phyloP scores from a whole-genome alignment of 2,797 vertebrate species.

The Loriculus beryllinus region DNA sequence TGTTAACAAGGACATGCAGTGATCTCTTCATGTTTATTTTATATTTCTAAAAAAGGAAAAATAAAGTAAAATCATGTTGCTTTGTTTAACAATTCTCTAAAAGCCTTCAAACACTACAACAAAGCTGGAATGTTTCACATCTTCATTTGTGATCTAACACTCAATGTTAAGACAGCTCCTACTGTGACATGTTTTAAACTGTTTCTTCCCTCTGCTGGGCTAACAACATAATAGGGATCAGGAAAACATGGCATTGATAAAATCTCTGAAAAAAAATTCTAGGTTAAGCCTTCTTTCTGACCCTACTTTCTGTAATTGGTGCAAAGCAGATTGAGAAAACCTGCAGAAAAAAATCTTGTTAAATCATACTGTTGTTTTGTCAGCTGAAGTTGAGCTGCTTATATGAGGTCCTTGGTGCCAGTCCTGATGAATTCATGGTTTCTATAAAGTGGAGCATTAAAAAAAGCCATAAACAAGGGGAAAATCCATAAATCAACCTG shows the following conservation, averaged over 20 bases:
- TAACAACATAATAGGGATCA: slow-evolving; percentile 71
- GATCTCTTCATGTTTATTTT: not conserved
- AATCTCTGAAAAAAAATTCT: slow-evolving; percentile 49
- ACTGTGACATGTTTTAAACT: slow-evolving; percentile 63
- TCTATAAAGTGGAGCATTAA: slow-evolving; percentile 3
- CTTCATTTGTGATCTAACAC: slow-evolving; percentile 51
- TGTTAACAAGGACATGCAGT: not conserved
- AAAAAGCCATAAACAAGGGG: slow-evolving; percentile 13
- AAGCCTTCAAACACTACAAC: slow-evolving; percentile 22
- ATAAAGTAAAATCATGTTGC: not conserved
- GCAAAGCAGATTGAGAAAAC: slow-evolving; percentile 31
- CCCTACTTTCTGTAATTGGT: slow-evolving; percentile 39
- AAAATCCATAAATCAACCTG: slow-evolving; percentile 21
- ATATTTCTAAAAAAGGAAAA: slow-evolving; percentile 8
- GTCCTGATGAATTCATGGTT: slow-evolving; percentile 38
- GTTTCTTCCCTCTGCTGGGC: slow-evolving; percentile 66
- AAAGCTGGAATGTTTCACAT: slow-evolving; percentile 64
- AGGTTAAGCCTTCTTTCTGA: slow-evolving; percentile 48
- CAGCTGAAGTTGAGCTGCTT: slow-evolving; percentile 30
- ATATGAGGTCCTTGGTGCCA: slow-evolving; percentile 1
- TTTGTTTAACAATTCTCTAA: slow-evolving; percentile 43
- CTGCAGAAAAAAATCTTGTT: slow-evolving; percentile 45
- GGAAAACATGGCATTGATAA: slow-evolving; percentile 52
- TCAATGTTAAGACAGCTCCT: slow-evolving; percentile 65
- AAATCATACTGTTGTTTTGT: slow-evolving; percentile 29